Conservation (phyloP, 2,888 invertebrate species). For the Chromoteleia sp. region DNA sequence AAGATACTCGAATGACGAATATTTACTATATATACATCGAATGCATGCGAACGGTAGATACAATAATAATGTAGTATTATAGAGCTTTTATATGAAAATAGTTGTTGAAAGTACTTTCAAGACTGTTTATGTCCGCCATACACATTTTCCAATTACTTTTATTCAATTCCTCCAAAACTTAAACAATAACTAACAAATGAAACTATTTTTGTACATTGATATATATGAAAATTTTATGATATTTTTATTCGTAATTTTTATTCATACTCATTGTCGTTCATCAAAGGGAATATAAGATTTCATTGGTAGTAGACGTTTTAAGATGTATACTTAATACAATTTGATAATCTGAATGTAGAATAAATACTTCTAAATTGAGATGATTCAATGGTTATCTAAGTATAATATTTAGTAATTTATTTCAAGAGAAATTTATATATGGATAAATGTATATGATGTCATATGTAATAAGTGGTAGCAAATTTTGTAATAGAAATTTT, state of each 20-base stretch:
- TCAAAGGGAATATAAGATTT: constrained; percentile 41
- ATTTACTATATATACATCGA: background rate
- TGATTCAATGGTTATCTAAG: constrained; percentile 13
- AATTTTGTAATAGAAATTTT: too few species aligned
- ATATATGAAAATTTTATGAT: constrained; percentile 9
- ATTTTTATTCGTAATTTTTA: constrained; percentile 7
- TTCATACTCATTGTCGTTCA: constrained; percentile 37
- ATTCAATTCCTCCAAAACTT: constrained; percentile 12
- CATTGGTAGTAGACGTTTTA: background rate
- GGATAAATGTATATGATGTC: constrained; percentile 20
- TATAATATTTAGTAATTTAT: constrained; percentile 35
- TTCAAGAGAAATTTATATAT: constrained; percentile 28
- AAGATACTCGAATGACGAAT: constrained; percentile 16
- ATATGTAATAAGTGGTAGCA: too few species aligned
- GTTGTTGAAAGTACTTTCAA: constrained; percentile 34
- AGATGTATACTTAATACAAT: constrained; percentile 2
- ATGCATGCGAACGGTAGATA: constrained; percentile 31
- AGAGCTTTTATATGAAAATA: constrained; percentile 31
- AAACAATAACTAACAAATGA: constrained; percentile 2
- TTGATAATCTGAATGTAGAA: constrained; percentile 1
- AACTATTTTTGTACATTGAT: constrained; percentile 47
- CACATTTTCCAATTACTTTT: constrained; percentile 14
- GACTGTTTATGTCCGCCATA: constrained; percentile 22
- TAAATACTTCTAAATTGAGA: constrained; percentile 2
- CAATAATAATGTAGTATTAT: constrained; percentile 10